Percentiles rank a stretch among this genome's conserved stretches.
Evolutionary conservation across 2,888 invertebrate species (phyloP).

Genomic region (Coremacera marginata): DNA sequence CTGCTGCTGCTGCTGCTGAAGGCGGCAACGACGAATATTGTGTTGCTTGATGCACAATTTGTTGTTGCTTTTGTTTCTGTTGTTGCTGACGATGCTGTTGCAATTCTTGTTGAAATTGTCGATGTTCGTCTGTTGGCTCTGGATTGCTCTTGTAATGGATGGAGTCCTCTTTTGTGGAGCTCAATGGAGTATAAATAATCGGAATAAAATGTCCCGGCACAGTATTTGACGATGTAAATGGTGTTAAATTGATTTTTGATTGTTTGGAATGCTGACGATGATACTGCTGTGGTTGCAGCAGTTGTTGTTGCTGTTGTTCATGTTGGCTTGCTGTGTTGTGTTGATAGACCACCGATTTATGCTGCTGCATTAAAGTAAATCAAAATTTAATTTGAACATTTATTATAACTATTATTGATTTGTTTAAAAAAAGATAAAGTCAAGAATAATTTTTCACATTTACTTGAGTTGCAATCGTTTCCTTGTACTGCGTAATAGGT

Average conservation of each 20-base stretch:
- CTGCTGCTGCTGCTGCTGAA: not conserved
- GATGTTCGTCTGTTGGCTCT: slow-evolving; percentile 29
- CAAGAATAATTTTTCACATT: slow-evolving; percentile 37
- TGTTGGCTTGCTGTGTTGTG: slow-evolving; percentile 46
- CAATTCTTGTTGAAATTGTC: slow-evolving; percentile 32
- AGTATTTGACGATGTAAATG: slow-evolving; percentile 72
- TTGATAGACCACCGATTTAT: slow-evolving; percentile 63
- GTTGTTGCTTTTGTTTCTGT: slow-evolving; percentile 45
- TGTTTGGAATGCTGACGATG: slow-evolving; percentile 60
- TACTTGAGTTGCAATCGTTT: slow-evolving; percentile 46
- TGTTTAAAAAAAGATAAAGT: not conserved
- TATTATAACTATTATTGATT: not conserved
- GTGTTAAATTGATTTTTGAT: slow-evolving; percentile 70
- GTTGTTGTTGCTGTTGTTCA: slow-evolving; percentile 48
- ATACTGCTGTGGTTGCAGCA: slow-evolving; percentile 50
- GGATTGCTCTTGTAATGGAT: slow-evolving; percentile 32
- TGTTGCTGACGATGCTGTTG: slow-evolving; percentile 42
- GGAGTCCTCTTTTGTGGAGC: slow-evolving; percentile 46
- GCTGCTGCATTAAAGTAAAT: slow-evolving; percentile 56
- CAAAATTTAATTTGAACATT: slow-evolving; percentile 21
- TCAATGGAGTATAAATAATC: slow-evolving; percentile 68
- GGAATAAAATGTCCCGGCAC: slow-evolving; percentile 72
- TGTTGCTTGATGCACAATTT: slow-evolving; percentile 39
- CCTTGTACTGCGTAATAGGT: slow-evolving; percentile 30
- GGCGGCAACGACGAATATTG: slow-evolving; percentile 40